Conservation (phyloP, 1,140 invertebrate genomes). For the Pachyrhynchus sulphureomaculatus region DNA sequence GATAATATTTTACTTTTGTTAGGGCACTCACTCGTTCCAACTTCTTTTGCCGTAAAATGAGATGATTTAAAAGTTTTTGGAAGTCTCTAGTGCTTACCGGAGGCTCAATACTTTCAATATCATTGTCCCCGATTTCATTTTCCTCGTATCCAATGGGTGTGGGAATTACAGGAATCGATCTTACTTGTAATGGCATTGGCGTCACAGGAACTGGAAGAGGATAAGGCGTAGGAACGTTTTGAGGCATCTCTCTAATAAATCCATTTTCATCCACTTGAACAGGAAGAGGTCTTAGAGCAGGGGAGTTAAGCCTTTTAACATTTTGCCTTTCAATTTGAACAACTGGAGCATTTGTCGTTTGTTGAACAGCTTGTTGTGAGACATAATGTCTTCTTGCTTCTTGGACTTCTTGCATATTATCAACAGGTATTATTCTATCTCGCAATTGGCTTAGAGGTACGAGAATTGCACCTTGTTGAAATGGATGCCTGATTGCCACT, state of each 20-base stretch:
- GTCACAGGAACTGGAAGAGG: slow-evolving; percentile 48
- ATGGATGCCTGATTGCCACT: slow-evolving; percentile 54
- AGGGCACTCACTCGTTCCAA: slow-evolving; percentile 53
- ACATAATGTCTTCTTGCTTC: slow-evolving; percentile 35
- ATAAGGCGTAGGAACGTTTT: slow-evolving; percentile 39
- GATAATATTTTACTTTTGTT: slow-evolving; percentile 30
- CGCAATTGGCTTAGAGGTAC: slow-evolving; percentile 54
- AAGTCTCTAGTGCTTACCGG: slow-evolving; percentile 62
- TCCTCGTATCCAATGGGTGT: slow-evolving; percentile 28
- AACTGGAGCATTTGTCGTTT: slow-evolving; percentile 37
- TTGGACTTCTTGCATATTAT: slow-evolving; percentile 29
- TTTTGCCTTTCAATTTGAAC: slow-evolving; percentile 45
- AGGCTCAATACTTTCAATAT: slow-evolving; percentile 47
- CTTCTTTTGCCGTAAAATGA: slow-evolving; percentile 58
- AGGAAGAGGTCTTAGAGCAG: slow-evolving; percentile 41
- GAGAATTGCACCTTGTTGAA: slow-evolving; percentile 52
- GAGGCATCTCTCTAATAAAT: slow-evolving; percentile 42
- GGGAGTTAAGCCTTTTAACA: slow-evolving; percentile 28
- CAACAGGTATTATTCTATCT: slow-evolving; percentile 40
- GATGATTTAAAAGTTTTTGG: slow-evolving; percentile 58
- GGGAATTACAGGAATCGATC: slow-evolving; percentile 44
- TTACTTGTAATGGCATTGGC: slow-evolving; percentile 8
- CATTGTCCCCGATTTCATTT: slow-evolving; percentile 35
- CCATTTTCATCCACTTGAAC: slow-evolving; percentile 49
- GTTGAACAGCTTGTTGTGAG: slow-evolving; percentile 3